phyloP scores from a whole-genome alignment of 2,113 vertebrate genomes.

The Carollia perspicillata region DNA sequence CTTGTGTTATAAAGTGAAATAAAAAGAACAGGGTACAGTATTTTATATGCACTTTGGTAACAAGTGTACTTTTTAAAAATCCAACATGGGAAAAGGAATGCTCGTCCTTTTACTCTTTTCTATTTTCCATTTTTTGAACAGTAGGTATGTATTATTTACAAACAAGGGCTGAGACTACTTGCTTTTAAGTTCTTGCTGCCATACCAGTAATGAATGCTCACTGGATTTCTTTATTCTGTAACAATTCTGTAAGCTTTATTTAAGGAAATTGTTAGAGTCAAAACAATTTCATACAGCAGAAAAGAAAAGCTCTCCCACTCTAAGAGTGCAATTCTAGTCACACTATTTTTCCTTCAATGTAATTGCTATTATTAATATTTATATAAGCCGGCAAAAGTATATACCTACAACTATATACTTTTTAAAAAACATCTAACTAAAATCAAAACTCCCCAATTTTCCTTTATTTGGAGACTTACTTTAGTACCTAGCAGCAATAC shows the following conservation, averaged over 20 bases:
- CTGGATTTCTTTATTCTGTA: conserved; percentile 6
- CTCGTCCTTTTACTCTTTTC: neutral
- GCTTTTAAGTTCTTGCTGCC: neutral
- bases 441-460: conserved; percentile 19
- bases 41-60: neutral
- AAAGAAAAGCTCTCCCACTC: neutral
- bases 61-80: neutral
- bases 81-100: neutral
- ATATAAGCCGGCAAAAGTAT: neutral
- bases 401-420: neutral
- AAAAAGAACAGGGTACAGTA: neutral
- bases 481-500: neutral
- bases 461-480: neutral
- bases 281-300: neutral
- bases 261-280: conserved; percentile 26
- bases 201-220: neutral
- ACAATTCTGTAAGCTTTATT: neutral
- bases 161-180: neutral
- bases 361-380: conserved; percentile 14
- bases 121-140: neutral
- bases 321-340: neutral
- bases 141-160: neutral
- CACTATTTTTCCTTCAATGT: neutral
- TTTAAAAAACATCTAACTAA: neutral
- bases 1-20: neutral